Base-by-base conservation (phyloP, 2,797 vertebrate genomes). In the Ibycter americanus region DNA sequence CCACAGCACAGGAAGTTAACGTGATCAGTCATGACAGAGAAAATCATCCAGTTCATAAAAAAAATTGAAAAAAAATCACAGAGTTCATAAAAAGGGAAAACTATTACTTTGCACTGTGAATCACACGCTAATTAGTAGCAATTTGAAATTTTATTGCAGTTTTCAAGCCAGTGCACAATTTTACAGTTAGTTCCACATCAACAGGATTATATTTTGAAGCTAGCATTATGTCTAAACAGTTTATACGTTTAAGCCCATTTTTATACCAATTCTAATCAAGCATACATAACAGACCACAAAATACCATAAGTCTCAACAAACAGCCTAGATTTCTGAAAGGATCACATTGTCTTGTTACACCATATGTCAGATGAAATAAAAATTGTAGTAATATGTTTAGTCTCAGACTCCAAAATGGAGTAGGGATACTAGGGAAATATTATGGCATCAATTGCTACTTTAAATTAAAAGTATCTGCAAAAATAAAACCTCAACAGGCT, bases 331-430 rank as follows among this genome's bases (percentile, higher is more conserved):
- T 96, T 94, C 91, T 96, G 81, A 82, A 96, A 93, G 81, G 95
- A 95, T 96, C 94, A 97, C 83, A 90, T 95, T 92, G 91, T 93
- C 95, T 97, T 86, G 47, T 89, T 96, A 91, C 76, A 93, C 95
- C 96, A 97, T 95, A 97, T 96, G 96, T 97, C 86, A 90, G 91
- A 96, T 88, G 70, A 96, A 96, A 92, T 87, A 93, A 94, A 97
- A 96, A 93, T 83, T 90, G 55, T 83, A 88, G 95, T 92, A 95
- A 90, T 85, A 85, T 82, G 91, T 94, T 93, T 94, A 91, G 87
- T 72, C 70, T 93, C 82, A 90, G 87, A 54, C 46, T 93, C 63
- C 70, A 94, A 90, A 93, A 91, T 63, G 90, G 63, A 89, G 55
- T 34, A 87, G n/a, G 40, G 62, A 89, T 67, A 91, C 77, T 56